Evolutionary conservation across 1,140 invertebrate genomes (phyloP), one percentile per base, ranked within the genome.

Genomic region (Brevipalpus yothersi): DNA sequence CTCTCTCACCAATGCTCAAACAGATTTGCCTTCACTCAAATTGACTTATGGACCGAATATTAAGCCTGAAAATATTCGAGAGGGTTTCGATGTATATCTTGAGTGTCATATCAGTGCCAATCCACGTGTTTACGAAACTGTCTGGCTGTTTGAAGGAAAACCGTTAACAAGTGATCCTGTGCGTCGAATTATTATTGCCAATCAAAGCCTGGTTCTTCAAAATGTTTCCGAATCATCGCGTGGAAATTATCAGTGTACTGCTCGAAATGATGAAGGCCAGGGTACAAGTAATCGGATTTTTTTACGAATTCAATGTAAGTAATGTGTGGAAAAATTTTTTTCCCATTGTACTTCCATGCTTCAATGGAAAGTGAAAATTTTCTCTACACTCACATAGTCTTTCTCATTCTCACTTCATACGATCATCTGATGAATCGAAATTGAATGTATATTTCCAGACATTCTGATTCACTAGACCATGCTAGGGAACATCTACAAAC

Each of bases 241-340:
- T 10, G 70, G 70, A 2, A 54, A 59, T 9, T 92, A 91, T 72
- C 84, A 84, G 1, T 93, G 88, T 69, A 81, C 86, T 2, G 87
- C 85, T 0, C 82, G 80, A 70, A 93, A 91, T 69, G 79, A 79
- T 0, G 85, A 90, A 70, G 88, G 88, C 1, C 82, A 86, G 65
- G 84, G 86, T 10, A 81, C 83, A 61, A 89, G 86, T 70, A 77
- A 79, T 53, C 75, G 81, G 1, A 84, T 90, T 67, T 76, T 80
- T 60, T 74, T 92, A 55, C 83, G 88, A 70, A 84, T 92, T 56
- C 78, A 88, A 72, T 90, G 86, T 89, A 77, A 84, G 84, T 83
- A 17, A 53, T 11, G 11, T n/a, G 9, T 55, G 9, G 21, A 2
- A 13, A 56, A n/a, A 58, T 10, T 45, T 58, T 2, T 13, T 17